Base-by-base conservation (phyloP, 2,113 vertebrate genomes). In the Hemicordylus capensis region DNA sequence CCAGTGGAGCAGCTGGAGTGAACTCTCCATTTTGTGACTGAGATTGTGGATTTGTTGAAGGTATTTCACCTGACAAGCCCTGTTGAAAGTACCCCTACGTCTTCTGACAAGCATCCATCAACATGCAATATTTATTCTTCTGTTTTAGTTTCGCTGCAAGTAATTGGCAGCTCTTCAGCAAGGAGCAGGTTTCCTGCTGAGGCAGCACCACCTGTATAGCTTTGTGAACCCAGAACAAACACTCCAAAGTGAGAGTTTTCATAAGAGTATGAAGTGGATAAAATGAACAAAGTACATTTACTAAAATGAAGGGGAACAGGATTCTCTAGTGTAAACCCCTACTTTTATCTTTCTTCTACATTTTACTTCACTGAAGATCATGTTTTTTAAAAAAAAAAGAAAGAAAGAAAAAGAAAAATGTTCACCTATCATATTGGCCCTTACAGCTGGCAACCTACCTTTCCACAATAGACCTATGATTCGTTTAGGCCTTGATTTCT, bases 101-200 rank as follows among this genome's bases (percentile, higher is more conserved):
- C 92, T 91, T 87, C 87, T 95, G 94, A 96, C 90, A 96, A 96
- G 89, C 95, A 95, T 94, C 94, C 93, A 95, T 96, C 94, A 94
- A 81, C 92, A 96, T 95, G 90, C 94, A 95, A 94, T 96, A 96
- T 96, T 96, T 95, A 95, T 95, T 95, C 89, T 87, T 95, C 92
- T 94, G 87, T 92, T 95, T 94, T 89, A 91, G 84, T 91, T 95
- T 92, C 63, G 10, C 89, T 91, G 82, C 91, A 94, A 95, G 93
- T 94, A 95, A 95, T 88, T 94, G 94, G 93, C 5, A 3, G 90
- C 85, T 84, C 90, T 83, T 94, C 88, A 86, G 89, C 87, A 93
- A 93, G 90, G 63, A 93, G 79, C 46, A 42, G 2, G 51, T 86
- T 95, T 95, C 89, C 85, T 93, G 92, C 94, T 95, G 93, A 95